phyloP scores from a whole-genome alignment of 1,140 invertebrate species.

The Leptestheria dahalacensis region DNA sequence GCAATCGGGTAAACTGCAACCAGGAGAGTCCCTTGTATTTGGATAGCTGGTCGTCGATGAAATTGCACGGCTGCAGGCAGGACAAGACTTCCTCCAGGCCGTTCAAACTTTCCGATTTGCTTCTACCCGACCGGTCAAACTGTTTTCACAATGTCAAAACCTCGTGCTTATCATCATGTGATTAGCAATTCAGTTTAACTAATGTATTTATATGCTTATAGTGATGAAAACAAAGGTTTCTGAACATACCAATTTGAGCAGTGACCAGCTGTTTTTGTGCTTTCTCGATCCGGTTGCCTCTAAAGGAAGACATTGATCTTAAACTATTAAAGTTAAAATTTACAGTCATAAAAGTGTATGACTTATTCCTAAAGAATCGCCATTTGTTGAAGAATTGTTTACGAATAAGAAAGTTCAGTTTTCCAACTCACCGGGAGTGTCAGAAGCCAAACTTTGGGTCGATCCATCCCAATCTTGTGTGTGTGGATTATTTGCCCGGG shows the following conservation, averaged over 20 bases:
- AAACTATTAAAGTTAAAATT: not conserved
- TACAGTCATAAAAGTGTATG: too few species aligned
- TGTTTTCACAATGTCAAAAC: too few species aligned
- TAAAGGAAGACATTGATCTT: not conserved
- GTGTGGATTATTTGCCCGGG: too few species aligned
- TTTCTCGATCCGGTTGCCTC: conserved; percentile 26
- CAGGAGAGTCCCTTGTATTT: conserved; percentile 37
- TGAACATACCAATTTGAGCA: conserved; percentile 28
- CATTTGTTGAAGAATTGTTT: too few species aligned
- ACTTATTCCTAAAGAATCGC: too few species aligned
- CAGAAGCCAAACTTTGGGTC: conserved; percentile 1
- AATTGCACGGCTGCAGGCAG: conserved; percentile 37
- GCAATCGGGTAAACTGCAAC: conserved; percentile 26
- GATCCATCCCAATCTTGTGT: conserved; percentile 6
- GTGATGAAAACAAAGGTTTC: not conserved
- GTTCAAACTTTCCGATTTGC: conserved; percentile 34
- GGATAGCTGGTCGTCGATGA: conserved; percentile 40
- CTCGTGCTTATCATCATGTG: too few species aligned
- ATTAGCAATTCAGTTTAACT: too few species aligned
- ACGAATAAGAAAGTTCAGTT: not conserved
- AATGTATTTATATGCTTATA: too few species aligned
- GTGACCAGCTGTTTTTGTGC: conserved; percentile 37
- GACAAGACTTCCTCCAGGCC: conserved; percentile 39
- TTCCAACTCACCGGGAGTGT: not conserved
- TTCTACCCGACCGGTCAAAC: conserved; percentile 38